A percentile compares a stretch with the other conserved stretches of the same genome.
These are phyloP conservation scores for Stenchaetothrips biformis DNA, from an alignment of 2,888 invertebrate genomes.

Conservation along the genomic window DNA sequence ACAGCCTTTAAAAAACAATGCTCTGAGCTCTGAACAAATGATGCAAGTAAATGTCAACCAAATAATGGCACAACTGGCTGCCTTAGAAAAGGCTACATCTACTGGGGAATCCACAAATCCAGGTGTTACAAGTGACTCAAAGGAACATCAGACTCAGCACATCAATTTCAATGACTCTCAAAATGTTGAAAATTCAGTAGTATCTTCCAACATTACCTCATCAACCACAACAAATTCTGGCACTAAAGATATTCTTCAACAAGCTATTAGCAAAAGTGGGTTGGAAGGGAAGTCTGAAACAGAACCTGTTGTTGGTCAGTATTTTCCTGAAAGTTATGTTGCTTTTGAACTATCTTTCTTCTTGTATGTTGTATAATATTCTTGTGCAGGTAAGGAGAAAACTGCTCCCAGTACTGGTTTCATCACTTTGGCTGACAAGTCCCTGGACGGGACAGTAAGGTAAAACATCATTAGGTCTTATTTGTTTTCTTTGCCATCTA, in stretches of 20 bases:
- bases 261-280: slow-evolving; percentile 49
- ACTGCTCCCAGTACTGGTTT: slow-evolving; percentile 31
- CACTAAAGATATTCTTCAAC: slow-evolving; percentile 49
- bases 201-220: too few relatives aligned
- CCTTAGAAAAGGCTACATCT: background rate
- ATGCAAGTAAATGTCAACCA: slow-evolving; percentile 17
- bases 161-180: too few relatives aligned
- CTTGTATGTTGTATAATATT: background rate
- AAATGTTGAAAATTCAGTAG: too few relatives aligned
- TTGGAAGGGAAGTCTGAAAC: slow-evolving; percentile 39
- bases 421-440: slow-evolving; percentile 44
- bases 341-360: background rate
- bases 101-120: slow-evolving; percentile 33
- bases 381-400: background rate
- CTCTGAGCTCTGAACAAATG: background rate
- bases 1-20: background rate
- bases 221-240: too few relatives aligned
- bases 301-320: slow-evolving; percentile 40
- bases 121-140: background rate
- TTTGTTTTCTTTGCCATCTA: background rate
- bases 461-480: background rate
- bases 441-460: slow-evolving; percentile 43
- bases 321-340: slow-evolving; percentile 33
- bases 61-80: background rate
- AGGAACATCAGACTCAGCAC: too few relatives aligned